These are phyloP conservation scores for Phyllopteryx taeniolatus DNA, from an alignment of 2,113 vertebrate genomes.

Conservation along the genomic window DNA sequence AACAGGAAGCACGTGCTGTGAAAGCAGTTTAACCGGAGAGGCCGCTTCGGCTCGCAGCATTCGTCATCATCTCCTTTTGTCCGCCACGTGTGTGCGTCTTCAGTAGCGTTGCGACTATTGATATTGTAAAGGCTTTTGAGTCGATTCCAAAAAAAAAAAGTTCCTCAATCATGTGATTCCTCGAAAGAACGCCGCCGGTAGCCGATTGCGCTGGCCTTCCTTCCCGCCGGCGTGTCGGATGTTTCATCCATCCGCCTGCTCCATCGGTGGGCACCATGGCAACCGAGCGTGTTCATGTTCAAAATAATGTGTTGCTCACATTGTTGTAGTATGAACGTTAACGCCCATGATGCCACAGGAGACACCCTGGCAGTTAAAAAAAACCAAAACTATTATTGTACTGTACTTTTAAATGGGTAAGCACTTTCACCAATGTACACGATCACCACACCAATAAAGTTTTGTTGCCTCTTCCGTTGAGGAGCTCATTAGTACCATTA, in stretches of 20 bases:
- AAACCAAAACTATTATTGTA: no score
- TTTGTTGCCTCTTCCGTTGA: background rate
- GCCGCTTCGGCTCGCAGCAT: constrained; percentile 27
- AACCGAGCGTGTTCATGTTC: constrained; percentile 39
- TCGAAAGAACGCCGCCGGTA: constrained; percentile 39
- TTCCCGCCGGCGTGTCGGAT: constrained; percentile 43
- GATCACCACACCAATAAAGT: background rate
- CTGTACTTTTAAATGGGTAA: background rate
- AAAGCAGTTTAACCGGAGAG: constrained; percentile 48
- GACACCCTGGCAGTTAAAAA: no score
- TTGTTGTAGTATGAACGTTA: background rate
- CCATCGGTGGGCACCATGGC: constrained; percentile 55
- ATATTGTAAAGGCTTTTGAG: constrained; percentile 19
- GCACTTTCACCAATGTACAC: background rate
- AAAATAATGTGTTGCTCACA: background rate
- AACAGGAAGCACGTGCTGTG: constrained; percentile 48
- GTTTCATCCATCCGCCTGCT: constrained; percentile 43
- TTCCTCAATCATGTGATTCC: constrained; percentile 43
- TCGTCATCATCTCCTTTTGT: background rate
- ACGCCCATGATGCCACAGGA: no score
- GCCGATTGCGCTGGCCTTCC: constrained; percentile 19
- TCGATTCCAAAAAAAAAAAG: constrained; percentile 27
- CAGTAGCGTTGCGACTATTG: constrained; percentile 5
- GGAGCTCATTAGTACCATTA: background rate
- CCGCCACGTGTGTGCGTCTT: background rate